These are phyloP conservation scores for Archilochus colubris DNA, from an alignment of 2,113 vertebrate species.

Conservation along the genomic window DNA sequence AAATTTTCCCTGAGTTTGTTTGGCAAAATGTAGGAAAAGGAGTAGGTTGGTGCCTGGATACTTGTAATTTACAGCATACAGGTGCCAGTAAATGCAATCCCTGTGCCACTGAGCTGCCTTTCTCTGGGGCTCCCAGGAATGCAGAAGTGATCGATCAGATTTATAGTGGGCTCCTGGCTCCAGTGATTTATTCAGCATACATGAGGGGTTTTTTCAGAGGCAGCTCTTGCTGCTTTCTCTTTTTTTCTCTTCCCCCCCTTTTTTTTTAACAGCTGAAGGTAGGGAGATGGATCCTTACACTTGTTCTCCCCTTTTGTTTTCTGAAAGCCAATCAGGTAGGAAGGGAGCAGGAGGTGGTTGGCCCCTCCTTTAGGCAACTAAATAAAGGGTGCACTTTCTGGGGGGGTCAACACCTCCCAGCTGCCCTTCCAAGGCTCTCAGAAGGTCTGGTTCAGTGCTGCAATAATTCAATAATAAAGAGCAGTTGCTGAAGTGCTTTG, in stretches of 20 bases:
- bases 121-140: background rate
- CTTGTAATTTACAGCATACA: background rate
- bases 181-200: background rate
- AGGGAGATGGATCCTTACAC: background rate
- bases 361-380: background rate
- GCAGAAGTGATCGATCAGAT: background rate
- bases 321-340: conserved; percentile 37
- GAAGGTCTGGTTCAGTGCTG: background rate
- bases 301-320: conserved; percentile 18
- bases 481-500: background rate
- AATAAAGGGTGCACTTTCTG: background rate
- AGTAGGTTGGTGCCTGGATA: background rate
- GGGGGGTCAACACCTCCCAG: background rate
- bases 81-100: background rate
- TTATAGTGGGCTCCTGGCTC: background rate
- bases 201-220: background rate
- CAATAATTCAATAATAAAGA: background rate
- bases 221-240: background rate
- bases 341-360: background rate
- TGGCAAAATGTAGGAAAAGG: background rate
- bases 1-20: background rate
- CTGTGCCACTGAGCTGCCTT: background rate
- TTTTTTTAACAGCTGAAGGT: background rate
- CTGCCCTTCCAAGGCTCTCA: background rate
- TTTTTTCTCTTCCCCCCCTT: background rate